Percentiles rank a stretch among this genome's conserved stretches.
Conservation (phyloP, 2,888 invertebrate genomes). For the Eurytoma californica region DNA sequence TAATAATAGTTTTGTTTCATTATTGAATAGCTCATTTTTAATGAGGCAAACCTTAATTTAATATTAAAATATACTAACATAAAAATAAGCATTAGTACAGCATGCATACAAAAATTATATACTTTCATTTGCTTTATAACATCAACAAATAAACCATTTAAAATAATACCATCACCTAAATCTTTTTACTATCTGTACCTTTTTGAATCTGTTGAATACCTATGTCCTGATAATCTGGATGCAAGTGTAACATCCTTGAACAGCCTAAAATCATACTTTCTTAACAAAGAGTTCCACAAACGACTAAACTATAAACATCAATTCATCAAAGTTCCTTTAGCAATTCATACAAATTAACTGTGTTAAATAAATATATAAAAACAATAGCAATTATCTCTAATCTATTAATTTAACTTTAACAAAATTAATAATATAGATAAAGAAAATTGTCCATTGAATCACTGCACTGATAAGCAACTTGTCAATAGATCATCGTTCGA, state of each 20-base stretch:
- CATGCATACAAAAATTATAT: no score
- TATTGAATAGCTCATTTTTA: no score
- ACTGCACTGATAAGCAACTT: slow-evolving; percentile 12
- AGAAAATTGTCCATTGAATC: background rate
- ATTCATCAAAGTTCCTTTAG: background rate
- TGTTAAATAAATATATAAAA: background rate
- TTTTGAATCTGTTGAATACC: slow-evolving; percentile 68
- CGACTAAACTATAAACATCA: background rate
- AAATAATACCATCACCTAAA: slow-evolving; percentile 20
- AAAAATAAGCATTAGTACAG: no score
- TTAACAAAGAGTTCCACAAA: slow-evolving; percentile 4
- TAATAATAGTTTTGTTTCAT: no score
- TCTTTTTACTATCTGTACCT: slow-evolving; percentile 62
- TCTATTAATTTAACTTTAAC: background rate
- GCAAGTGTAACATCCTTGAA: slow-evolving; percentile 65
- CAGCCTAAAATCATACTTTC: slow-evolving; percentile 63
- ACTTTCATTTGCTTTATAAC: no score
- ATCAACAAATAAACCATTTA: background rate
- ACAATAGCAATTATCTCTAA: background rate
- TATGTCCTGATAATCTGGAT: slow-evolving; percentile 66
- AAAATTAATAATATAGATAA: background rate
- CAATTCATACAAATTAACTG: background rate
- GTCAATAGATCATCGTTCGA: background rate
- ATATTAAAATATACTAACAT: no score
- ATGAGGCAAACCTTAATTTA: no score